Evolutionary conservation across 2,888 invertebrate genomes (phyloP).

Genomic region (Odiellus spinosus): DNA sequence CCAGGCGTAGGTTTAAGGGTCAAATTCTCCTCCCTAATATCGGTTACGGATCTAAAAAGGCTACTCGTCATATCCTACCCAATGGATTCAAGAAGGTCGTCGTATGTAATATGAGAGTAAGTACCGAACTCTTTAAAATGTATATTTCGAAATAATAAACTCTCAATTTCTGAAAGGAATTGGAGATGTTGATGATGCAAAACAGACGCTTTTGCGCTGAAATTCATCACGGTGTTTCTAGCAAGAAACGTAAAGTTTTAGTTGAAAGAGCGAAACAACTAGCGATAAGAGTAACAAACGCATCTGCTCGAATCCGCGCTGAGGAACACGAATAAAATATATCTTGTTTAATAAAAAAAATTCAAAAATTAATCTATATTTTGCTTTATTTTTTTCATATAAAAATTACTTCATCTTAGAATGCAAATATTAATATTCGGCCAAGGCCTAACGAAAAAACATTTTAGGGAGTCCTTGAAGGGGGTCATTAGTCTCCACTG

Average conservation of each 20-base stretch:
- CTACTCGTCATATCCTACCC: conserved; percentile 90
- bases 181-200: conserved; percentile 98
- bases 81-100: conserved; percentile 94
- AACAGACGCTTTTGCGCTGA: conserved; percentile 94
- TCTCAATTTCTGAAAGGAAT: conserved; percentile 41
- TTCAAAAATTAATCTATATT: too few species aligned
- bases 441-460: too few species aligned
- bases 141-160: too few species aligned
- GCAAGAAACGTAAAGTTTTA: conserved; percentile 90
- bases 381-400: too few species aligned
- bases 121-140: conserved; percentile 12
- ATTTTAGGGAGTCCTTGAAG: too few species aligned
- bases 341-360: not conserved
- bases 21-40: conserved; percentile 98
- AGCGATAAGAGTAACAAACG: conserved; percentile 88
- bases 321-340: conserved; percentile 88
- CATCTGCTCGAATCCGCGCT: conserved; percentile 84
- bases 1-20: conserved; percentile 96
- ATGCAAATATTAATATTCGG: too few species aligned
- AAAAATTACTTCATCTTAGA: too few species aligned
- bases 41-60: conserved; percentile 92
- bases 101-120: conserved; percentile 66
- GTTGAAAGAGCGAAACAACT: conserved; percentile 94
- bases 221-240: conserved; percentile 92
- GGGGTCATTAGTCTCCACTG: too few species aligned